phyloP scores from a whole-genome alignment of 2,888 invertebrate species.

The Atrina japonica region DNA sequence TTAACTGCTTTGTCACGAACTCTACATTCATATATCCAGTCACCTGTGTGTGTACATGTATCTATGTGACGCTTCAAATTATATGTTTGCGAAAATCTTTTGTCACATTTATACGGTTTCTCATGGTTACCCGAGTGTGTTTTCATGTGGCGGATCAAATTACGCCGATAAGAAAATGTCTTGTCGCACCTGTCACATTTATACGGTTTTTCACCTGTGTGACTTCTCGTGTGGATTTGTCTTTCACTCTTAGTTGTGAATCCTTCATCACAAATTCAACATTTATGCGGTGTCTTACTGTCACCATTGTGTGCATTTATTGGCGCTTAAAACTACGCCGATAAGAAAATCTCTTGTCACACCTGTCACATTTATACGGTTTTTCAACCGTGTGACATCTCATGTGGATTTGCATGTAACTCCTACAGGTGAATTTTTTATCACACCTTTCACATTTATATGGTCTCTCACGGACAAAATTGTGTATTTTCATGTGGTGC shows the following conservation, averaged over 20 bases:
- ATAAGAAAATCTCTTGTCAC: too few species aligned
- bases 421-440: too few species aligned
- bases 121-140: neutral
- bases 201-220: conserved; percentile 11
- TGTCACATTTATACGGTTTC: too few species aligned
- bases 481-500: too few species aligned
- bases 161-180: neutral
- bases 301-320: conserved; percentile 1
- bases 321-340: too few species aligned
- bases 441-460: too few species aligned
- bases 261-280: conserved; percentile 1
- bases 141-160: neutral
- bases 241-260: neutral
- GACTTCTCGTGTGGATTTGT: conserved; percentile 4
- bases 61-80: neutral
- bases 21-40: conserved; percentile 1
- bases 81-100: neutral
- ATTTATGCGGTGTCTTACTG: conserved; percentile 16
- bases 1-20: conserved; percentile 6
- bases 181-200: neutral
- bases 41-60: conserved; percentile 15
- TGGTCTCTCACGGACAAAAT: too few species aligned
- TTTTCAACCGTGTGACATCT: too few species aligned
- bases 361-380: too few species aligned
- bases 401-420: too few species aligned